Conservation (phyloP, 2,113 vertebrate species). For the Meriones unguiculatus region DNA sequence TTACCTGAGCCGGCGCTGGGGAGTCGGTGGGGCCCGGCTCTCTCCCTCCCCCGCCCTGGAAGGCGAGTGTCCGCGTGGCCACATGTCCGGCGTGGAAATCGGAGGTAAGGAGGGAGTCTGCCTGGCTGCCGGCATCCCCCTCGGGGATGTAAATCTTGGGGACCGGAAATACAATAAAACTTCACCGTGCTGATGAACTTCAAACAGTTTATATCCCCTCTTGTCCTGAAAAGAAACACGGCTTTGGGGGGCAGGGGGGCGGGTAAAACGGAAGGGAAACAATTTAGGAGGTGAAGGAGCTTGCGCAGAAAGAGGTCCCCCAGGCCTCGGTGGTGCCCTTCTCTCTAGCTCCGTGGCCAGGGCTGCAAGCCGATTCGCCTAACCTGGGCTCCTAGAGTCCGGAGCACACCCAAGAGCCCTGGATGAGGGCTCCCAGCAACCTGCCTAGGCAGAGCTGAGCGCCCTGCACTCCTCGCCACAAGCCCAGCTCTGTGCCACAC, state of each 20-base stretch:
- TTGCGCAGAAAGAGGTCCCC: conserved; percentile 25
- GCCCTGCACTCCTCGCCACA: not conserved
- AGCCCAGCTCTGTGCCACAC: not conserved
- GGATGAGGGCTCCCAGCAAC: not conserved
- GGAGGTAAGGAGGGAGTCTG: conserved; percentile 22
- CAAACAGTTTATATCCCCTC: conserved; percentile 79
- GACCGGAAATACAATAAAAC: conserved; percentile 88
- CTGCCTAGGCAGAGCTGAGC: not conserved
- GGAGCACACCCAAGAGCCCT: rapidly evolving
- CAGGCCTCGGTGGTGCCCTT: not conserved
- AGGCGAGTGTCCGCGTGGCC: conserved; percentile 44
- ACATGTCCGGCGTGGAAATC: conserved; percentile 62
- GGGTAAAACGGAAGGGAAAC: conserved; percentile 70
- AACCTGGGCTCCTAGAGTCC: rapidly evolving
- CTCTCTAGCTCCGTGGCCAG: not conserved
- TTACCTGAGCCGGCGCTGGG: conserved; percentile 63
- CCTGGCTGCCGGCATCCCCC: conserved; percentile 58
- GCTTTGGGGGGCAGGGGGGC: not conserved
- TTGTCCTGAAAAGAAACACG: conserved; percentile 76
- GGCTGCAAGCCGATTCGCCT: not conserved
- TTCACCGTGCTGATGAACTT: conserved; percentile 87
- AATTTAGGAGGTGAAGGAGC: conserved; percentile 68
- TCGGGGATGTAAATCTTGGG: conserved; percentile 83
- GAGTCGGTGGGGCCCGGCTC: not conserved
- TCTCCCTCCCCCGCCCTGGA: conserved; percentile 28